Evolutionary conservation across 64 coral and sea anemone genomes (phyloP).

Genomic region (Orbicella faveolata): DNA sequence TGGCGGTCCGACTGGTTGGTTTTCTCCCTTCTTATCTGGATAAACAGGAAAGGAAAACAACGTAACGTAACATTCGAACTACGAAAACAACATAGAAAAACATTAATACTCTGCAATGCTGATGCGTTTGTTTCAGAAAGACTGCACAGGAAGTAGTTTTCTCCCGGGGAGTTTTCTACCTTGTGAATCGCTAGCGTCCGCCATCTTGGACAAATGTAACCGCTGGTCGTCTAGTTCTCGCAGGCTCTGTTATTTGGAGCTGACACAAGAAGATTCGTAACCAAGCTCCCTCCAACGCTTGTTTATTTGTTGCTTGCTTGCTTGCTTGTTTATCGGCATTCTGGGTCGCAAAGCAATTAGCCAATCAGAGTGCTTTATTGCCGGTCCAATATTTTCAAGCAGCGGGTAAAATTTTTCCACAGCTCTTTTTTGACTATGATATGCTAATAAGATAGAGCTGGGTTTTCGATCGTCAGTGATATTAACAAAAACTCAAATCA

Average conservation of each 20-base stretch:
- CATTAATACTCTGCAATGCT: neutral
- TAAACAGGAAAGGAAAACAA: neutral
- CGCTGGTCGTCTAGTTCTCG: neutral
- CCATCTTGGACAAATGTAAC: neutral
- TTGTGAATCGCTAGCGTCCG: neutral
- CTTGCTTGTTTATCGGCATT: too few relatives aligned
- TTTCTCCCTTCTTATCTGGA: constrained; percentile 9
- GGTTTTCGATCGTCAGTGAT: too few relatives aligned
- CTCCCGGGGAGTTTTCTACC: neutral
- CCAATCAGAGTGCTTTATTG: too few relatives aligned
- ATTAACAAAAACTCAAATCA: too few relatives aligned
- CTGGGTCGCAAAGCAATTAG: too few relatives aligned
- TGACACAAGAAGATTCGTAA: neutral
- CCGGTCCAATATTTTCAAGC: too few relatives aligned
- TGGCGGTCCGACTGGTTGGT: neutral
- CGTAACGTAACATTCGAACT: too few relatives aligned
- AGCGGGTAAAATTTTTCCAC: too few relatives aligned
- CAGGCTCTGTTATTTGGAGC: neutral
- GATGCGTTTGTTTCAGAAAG: neutral
- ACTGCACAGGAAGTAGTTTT: neutral
- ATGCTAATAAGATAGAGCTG: neutral
- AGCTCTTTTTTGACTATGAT: neutral
- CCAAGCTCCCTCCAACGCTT: neutral
- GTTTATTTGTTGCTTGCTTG: too few relatives aligned
- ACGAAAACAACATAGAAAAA: neutral